Conservation (phyloP, 2,797 vertebrate species). For the Coccyzus lansbergi region DNA sequence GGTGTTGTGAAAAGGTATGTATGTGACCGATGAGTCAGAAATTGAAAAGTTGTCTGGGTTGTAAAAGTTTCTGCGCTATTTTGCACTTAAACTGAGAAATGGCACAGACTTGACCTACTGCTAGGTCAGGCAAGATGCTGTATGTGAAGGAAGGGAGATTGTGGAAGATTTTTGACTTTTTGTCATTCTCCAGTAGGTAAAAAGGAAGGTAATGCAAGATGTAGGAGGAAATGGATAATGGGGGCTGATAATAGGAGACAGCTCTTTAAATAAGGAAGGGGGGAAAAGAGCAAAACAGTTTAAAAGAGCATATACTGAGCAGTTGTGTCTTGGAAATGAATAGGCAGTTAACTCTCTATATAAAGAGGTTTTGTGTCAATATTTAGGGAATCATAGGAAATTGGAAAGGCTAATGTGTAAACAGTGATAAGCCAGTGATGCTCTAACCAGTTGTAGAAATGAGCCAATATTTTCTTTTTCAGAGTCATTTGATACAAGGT, state of each 20-base stretch:
- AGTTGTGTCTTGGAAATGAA: constrained; percentile 58
- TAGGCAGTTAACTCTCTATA: constrained; percentile 58
- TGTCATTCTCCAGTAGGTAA: background rate
- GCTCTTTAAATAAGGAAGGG: constrained; percentile 18
- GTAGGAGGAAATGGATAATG: constrained; percentile 8
- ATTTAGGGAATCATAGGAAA: constrained; percentile 69
- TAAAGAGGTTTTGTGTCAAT: constrained; percentile 60
- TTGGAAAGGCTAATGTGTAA: constrained; percentile 44
- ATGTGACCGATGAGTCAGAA: background rate
- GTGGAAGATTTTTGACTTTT: background rate
- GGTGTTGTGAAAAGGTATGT: background rate
- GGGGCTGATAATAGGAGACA: background rate
- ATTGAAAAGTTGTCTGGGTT: background rate
- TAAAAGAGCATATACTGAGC: constrained; percentile 43
- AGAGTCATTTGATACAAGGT: constrained; percentile 56
- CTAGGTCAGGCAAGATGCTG: background rate
- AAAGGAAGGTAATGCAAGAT: background rate
- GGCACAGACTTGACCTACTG: background rate
- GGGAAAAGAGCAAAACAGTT: background rate
- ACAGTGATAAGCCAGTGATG: constrained; percentile 61
- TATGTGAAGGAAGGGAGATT: background rate
- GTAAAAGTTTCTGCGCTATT: background rate
- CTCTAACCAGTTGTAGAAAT: constrained; percentile 67
- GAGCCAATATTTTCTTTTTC: constrained; percentile 73
- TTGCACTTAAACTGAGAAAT: background rate